Evolutionary conservation across 2,113 vertebrate genomes (phyloP).

Genomic region (Myrmecophaga tridactyla): DNA sequence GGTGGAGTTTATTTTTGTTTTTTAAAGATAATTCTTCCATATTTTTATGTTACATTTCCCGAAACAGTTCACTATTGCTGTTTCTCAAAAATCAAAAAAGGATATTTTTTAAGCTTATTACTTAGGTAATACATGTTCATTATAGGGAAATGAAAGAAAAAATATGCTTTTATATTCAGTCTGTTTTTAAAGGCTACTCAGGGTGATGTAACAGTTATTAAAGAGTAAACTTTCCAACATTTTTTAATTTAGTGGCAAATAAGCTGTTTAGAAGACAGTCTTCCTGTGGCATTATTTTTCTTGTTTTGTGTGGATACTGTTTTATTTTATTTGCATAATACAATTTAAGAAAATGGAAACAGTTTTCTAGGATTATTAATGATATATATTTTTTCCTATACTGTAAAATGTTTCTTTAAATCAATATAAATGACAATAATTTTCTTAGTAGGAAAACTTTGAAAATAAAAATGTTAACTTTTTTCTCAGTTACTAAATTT

Average conservation of each 20-base stretch:
- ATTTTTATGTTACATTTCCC: too few species aligned
- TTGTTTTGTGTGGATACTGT: neutral
- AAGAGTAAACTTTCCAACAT: neutral
- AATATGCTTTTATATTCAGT: neutral
- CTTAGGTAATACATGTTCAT: neutral
- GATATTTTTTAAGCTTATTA: neutral
- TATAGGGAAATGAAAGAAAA: constrained; percentile 22
- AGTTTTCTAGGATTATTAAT: constrained; percentile 30
- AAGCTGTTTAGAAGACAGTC: neutral
- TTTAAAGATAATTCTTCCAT: neutral
- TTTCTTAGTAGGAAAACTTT: constrained; percentile 31
- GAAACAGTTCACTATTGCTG: too few species aligned
- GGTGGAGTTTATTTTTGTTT: neutral
- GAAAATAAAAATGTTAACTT: constrained; percentile 30
- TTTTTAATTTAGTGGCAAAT: neutral
- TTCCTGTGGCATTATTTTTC: neutral
- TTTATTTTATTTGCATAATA: constrained; percentile 7
- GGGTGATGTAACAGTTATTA: neutral
- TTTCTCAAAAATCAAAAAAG: constrained; percentile 20
- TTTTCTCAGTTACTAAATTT: constrained; percentile 50
- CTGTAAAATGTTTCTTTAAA: constrained; percentile 41
- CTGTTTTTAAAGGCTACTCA: constrained; percentile 27
- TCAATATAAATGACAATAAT: constrained; percentile 13
- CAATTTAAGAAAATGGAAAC: constrained; percentile 24
- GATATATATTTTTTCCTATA: neutral